Percentiles rank a stretch among this genome's conserved stretches.
phyloP scores from a whole-genome alignment of 2,113 vertebrate genomes.

The Opisthocomus hoazin region DNA sequence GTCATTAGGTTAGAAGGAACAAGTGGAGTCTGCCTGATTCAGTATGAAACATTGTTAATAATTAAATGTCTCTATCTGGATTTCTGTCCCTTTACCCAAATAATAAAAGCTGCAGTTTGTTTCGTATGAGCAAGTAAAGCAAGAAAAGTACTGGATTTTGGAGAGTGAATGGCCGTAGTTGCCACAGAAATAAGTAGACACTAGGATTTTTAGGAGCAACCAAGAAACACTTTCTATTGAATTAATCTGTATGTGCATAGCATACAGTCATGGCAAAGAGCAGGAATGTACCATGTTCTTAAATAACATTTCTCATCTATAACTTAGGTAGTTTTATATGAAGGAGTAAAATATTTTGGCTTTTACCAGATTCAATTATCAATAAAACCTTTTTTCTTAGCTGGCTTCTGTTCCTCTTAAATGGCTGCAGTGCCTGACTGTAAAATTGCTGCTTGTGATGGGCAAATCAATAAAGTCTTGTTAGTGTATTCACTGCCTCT shows the following conservation, averaged over 20 bases:
- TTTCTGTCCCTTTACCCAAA: background rate
- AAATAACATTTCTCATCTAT: background rate
- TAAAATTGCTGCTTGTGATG: background rate
- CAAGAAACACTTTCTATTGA: background rate
- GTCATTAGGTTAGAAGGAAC: background rate
- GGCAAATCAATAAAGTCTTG: background rate
- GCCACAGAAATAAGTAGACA: background rate
- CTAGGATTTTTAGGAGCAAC: background rate
- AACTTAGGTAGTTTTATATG: background rate
- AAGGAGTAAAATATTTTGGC: background rate
- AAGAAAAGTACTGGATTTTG: background rate
- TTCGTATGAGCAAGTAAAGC: background rate
- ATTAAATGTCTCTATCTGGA: background rate
- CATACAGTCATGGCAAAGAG: background rate
- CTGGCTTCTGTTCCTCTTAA: background rate
- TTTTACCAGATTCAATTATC: background rate
- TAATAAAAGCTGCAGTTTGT: background rate
- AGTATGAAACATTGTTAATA: background rate
- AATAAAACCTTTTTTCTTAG: background rate
- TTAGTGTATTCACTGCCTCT: background rate
- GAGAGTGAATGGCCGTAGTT: background rate
- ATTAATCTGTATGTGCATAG: background rate
- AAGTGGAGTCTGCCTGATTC: rapidly evolving
- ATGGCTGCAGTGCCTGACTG: background rate
- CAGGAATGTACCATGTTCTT: background rate